Evolutionary conservation across 2,888 invertebrate species (phyloP).

Genomic region (Fragum fragum): DNA sequence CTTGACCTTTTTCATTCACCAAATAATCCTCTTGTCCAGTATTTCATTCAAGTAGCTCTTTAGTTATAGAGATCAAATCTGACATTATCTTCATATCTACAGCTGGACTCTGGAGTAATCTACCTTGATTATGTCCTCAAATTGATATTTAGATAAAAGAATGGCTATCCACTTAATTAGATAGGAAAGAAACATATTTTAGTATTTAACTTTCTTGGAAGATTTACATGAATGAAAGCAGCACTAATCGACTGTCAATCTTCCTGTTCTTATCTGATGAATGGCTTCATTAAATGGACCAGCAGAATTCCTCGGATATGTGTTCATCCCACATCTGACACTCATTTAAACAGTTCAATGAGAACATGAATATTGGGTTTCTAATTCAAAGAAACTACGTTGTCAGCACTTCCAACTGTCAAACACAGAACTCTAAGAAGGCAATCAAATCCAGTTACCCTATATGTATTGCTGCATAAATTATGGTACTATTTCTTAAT

Average conservation of each 20-base stretch:
- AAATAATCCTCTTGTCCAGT: constrained; percentile 17
- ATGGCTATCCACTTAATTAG: constrained; percentile 6
- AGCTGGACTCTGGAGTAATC: constrained; percentile 21
- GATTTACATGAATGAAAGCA: constrained; percentile 21
- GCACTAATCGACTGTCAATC: constrained; percentile 22
- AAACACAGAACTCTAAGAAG: too few species aligned
- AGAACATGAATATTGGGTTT: too few species aligned
- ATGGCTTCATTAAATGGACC: constrained; percentile 19
- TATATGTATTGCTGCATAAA: too few species aligned
- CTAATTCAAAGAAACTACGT: too few species aligned
- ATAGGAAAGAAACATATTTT: constrained; percentile 15
- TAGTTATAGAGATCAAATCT: constrained; percentile 19
- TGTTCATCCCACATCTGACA: too few species aligned
- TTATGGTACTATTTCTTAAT: too few species aligned
- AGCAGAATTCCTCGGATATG: background rate
- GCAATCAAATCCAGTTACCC: too few species aligned
- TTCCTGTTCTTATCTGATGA: constrained; percentile 1
- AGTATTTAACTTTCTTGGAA: background rate
- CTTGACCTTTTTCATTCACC: constrained; percentile 1
- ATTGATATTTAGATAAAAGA: background rate
- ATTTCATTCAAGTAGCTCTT: constrained; percentile 24
- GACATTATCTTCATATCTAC: constrained; percentile 20
- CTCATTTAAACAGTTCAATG: too few species aligned
- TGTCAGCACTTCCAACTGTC: too few species aligned
- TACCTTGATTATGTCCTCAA: constrained; percentile 19